Conservation (phyloP, 2,888 invertebrate genomes). For the Lutraria lutraria region DNA sequence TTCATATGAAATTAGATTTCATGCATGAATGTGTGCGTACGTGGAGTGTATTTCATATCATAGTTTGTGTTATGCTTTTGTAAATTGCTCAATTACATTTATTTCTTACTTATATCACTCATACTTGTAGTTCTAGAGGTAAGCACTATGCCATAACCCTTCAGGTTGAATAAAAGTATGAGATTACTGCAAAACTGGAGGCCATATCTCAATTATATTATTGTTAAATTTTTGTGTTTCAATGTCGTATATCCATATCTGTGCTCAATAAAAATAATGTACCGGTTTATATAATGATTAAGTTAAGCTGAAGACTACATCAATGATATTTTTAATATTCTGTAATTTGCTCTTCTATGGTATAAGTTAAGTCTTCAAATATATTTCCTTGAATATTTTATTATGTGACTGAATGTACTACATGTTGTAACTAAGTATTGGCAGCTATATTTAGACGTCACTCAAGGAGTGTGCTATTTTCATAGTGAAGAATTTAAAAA, state of each 20-base stretch:
- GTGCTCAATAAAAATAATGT: neutral
- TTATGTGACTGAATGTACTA: neutral
- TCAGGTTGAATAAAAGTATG: neutral
- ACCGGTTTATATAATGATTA: neutral
- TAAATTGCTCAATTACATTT: neutral
- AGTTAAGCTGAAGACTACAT: neutral
- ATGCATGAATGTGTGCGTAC: neutral
- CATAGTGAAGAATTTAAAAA: too few relatives aligned
- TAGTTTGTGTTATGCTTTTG: neutral
- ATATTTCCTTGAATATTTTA: neutral
- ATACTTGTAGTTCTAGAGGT: neutral
- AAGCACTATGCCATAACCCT: neutral
- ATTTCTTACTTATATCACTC: neutral
- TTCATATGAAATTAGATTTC: neutral
- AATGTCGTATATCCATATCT: neutral
- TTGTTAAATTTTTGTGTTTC: neutral
- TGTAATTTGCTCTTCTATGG: neutral
- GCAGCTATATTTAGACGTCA: neutral
- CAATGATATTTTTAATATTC: neutral
- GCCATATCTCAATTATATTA: neutral
- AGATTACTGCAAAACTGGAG: neutral
- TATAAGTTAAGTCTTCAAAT: neutral
- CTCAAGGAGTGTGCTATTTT: neutral
- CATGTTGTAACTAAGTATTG: neutral
- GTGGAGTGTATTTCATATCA: neutral